Evolutionary conservation across 2,888 invertebrate species (phyloP).

Genomic region (Machimus atricapillus): DNA sequence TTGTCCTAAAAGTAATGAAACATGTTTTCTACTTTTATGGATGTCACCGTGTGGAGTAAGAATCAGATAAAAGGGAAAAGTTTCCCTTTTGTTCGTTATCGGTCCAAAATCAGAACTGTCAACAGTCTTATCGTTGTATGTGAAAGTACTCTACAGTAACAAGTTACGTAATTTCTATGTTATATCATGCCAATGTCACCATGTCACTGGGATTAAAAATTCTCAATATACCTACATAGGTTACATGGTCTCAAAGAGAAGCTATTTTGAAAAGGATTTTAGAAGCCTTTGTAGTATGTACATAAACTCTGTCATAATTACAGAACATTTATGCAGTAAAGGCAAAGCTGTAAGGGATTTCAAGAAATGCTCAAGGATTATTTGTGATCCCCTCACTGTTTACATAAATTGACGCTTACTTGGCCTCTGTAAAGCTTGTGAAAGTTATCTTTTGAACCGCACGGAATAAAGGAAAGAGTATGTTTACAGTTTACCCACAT

Average conservation of each 20-base stretch:
- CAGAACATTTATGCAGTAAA: neutral
- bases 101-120: constrained; percentile 8
- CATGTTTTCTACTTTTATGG: constrained; percentile 26
- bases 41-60: neutral
- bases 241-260: neutral
- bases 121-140: constrained; percentile 6
- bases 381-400: neutral
- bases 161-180: neutral
- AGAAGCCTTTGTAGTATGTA: neutral
- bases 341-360: neutral
- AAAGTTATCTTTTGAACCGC: neutral
- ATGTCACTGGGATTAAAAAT: neutral
- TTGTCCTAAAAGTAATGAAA: constrained; percentile 34
- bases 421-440: neutral
- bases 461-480: neutral
- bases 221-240: neutral
- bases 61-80: constrained; percentile 4
- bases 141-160: neutral
- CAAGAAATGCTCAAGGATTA: neutral
- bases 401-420: neutral
- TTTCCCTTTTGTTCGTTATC: constrained; percentile 26
- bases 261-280: neutral
- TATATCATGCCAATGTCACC: neutral
- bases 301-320: neutral
- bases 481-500: neutral